Percentiles rank a stretch among this genome's conserved stretches.
Conservation (phyloP, 2,113 vertebrate species). For the Thamnaconus septentrionalis region DNA sequence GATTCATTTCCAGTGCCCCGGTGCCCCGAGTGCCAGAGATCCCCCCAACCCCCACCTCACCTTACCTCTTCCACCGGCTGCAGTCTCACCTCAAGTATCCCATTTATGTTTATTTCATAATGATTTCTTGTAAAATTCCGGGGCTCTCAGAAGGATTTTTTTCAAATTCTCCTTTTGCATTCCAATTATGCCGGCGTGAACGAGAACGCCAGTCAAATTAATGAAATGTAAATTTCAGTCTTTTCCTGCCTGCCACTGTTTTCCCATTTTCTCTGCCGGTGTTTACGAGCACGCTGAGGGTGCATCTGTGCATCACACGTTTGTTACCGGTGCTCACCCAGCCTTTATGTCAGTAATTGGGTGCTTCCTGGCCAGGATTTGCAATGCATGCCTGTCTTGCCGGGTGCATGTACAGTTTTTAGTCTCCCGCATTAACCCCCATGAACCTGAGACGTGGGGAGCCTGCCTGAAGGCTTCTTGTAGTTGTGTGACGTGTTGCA, state of each 20-base stretch:
- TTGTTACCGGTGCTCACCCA: conserved; percentile 9
- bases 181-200: conserved; percentile 41
- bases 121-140: conserved; percentile 17
- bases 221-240: conserved; percentile 55
- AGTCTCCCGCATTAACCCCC: conserved; percentile 39
- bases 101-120: conserved; percentile 16
- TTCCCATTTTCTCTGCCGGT: conserved; percentile 16
- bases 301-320: conserved; percentile 21
- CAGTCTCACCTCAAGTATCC: conserved; percentile 12
- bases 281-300: conserved; percentile 4
- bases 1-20: conserved; percentile 18
- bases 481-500: not conserved
- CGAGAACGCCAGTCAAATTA: conserved; percentile 38
- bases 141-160: conserved; percentile 8
- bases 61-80: not conserved
- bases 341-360: conserved; percentile 19
- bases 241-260: conserved; percentile 17
- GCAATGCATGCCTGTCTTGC: conserved; percentile 2
- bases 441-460: conserved; percentile 22
- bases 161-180: conserved; percentile 35
- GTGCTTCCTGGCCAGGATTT: conserved; percentile 18
- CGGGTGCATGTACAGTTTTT: conserved; percentile 27
- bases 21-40: conserved; percentile 1
- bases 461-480: conserved; percentile 8
- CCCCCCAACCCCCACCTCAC: too few relatives aligned